Evolutionary conservation across 1,140 invertebrate genomes (phyloP).

Genomic region (Cepaea nemoralis): DNA sequence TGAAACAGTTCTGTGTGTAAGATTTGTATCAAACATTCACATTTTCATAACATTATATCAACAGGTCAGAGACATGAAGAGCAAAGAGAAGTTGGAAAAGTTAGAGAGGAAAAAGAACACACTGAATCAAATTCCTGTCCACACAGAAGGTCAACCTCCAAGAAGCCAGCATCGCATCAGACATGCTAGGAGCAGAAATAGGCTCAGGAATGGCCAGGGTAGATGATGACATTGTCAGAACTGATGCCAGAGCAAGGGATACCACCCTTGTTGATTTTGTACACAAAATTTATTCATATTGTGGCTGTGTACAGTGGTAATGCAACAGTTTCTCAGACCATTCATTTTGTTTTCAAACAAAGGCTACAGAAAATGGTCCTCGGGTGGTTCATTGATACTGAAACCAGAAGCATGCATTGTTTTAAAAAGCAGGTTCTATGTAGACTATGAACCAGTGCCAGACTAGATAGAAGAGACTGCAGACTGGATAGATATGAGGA

Average conservation of each 20-base stretch:
- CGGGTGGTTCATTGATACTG: no score
- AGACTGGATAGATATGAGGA: no score
- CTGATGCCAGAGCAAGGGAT: background rate
- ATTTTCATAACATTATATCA: no score
- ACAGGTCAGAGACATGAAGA: constrained; percentile 14
- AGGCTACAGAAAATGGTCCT: background rate
- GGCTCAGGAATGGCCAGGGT: background rate
- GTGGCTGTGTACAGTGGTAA: background rate
- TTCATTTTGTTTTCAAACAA: background rate
- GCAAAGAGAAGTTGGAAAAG: background rate
- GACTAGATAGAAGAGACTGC: background rate
- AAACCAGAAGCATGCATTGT: no score
- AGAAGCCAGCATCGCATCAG: background rate
- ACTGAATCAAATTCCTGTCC: background rate
- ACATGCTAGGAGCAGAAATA: constrained; percentile 6
- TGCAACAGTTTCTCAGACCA: background rate
- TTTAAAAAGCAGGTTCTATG: no score
- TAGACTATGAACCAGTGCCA: background rate
- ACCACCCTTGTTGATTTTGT: background rate
- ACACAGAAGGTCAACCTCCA: background rate
- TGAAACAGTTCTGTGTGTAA: no score
- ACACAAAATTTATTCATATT: background rate
- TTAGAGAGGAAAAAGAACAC: constrained; percentile 10
- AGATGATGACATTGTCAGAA: background rate
- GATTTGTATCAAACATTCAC: no score